Base-by-base conservation (phyloP, 92 coral and sea anemone genomes). In the Paragorgia papillata region DNA sequence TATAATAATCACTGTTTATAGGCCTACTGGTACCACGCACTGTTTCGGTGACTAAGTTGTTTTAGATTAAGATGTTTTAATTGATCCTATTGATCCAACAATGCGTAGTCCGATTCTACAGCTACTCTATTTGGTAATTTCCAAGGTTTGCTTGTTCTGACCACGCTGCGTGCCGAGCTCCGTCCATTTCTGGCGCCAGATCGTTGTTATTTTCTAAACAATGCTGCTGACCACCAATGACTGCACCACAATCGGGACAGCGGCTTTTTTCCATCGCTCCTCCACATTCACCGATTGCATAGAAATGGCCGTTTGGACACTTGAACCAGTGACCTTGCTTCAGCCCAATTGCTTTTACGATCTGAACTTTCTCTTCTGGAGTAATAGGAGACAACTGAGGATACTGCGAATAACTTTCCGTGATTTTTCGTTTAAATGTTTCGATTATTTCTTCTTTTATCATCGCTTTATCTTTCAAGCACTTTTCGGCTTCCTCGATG, bases 91-190 rank as follows among this genome's bases (percentile, higher is more conserved):
- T n/a, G n/a, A n/a, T n/a, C n/a, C n/a, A n/a, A n/a, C n/a, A n/a
- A n/a, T n/a, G n/a, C n/a, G n/a, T n/a, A n/a, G n/a, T n/a, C n/a
- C n/a, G n/a, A n/a, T n/a, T n/a, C n/a, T n/a, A n/a, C n/a, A n/a
- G n/a, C 43, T 37, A 37, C 10, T 37, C 62, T 3, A 71, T 9
- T 26, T 71, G 50, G 34, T 92, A 92, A 84, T 92, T 92, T 37
- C n/a, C 66, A 68, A 92, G 56, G 82, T 92, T 92, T 24, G 97
- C 96, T 69, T 88, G 97, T 62, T 92, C 97, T 62, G 97, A 92
- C 97, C 97, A 92, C 31, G 97, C 97, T 9, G 96, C 17, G 61
- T 75, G 62, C 60, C 43, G 57, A 14, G 96, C 97, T 5, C 80
- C 83, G 62, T 92, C 97, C 96, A 92, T 92, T 70, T 92, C 97